These are phyloP conservation scores for Opisthocomus hoazin DNA, from an alignment of 2,113 vertebrate genomes.

Conservation along the genomic window DNA sequence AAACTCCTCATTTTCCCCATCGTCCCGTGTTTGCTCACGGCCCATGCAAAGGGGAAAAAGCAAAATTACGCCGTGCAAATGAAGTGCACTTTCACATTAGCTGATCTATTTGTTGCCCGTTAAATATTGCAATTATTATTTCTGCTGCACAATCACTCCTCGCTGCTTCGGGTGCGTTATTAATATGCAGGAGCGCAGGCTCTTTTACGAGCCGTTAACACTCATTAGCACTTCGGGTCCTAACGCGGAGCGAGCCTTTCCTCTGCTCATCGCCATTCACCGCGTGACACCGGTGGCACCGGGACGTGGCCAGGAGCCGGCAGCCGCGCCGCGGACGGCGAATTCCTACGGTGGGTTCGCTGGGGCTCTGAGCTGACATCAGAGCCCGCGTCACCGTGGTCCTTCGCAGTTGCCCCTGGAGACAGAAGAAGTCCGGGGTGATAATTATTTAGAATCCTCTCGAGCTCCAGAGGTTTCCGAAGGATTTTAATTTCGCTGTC, in stretches of 20 bases:
- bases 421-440: not conserved
- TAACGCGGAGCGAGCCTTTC: not conserved
- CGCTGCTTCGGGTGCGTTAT: not conserved
- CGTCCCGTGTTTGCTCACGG: accelerated
- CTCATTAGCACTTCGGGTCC: not conserved
- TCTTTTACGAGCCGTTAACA: not conserved
- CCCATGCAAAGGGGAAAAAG: accelerated
- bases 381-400: not conserved
- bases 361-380: not conserved
- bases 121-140: accelerated
- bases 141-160: not conserved
- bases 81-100: not conserved
- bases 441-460: not conserved
- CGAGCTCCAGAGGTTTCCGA: not conserved
- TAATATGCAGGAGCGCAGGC: not conserved
- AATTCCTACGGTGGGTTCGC: not conserved
- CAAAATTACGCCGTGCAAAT: accelerated
- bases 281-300: not conserved
- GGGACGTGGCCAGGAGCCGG: not conserved
- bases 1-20: accelerated
- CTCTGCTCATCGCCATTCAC: not conserved
- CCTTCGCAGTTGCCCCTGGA: not conserved
- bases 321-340: not conserved
- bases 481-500: not conserved
- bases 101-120: accelerated